These are phyloP conservation scores for Porites divaricata DNA, from an alignment of 92 coral and sea anemone genomes.

Conservation along the genomic window DNA sequence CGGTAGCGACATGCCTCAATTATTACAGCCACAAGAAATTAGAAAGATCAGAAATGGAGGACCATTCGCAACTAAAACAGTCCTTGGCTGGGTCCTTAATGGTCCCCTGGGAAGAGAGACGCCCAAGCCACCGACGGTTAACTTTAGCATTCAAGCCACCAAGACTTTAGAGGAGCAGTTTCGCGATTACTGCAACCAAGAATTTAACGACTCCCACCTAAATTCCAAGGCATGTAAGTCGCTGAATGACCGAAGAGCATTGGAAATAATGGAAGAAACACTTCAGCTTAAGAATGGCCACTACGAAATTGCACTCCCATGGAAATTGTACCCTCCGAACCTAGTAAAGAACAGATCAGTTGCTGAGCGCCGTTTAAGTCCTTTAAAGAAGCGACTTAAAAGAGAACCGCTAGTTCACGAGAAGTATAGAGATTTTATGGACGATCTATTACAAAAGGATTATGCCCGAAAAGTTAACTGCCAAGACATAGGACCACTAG, in stretches of 20 bases:
- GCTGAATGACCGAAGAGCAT: conserved; percentile 50
- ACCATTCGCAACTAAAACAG: conserved; percentile 51
- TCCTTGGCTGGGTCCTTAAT: conserved; percentile 54
- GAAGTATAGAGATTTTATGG: conserved; percentile 49
- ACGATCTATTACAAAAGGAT: conserved; percentile 31
- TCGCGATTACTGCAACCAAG: conserved; percentile 48
- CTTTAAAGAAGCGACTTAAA: conserved; percentile 42
- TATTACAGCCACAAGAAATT: conserved; percentile 45
- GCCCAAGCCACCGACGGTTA: conserved; percentile 1
- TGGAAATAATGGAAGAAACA: conserved; percentile 43
- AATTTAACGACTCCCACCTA: conserved; percentile 41
- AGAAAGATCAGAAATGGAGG: conserved; percentile 29
- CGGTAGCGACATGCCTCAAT: not conserved
- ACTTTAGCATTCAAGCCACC: conserved; percentile 12
- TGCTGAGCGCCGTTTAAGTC: conserved; percentile 45
- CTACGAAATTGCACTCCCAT: conserved; percentile 63
- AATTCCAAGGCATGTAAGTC: conserved; percentile 25
- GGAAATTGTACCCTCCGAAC: conserved; percentile 46
- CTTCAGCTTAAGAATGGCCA: conserved; percentile 29
- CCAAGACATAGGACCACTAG: not conserved
- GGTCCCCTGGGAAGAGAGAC: conserved; percentile 31
- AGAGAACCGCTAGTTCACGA: conserved; percentile 23
- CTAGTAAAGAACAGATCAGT: conserved; percentile 31
- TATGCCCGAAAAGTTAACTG: conserved; percentile 37
- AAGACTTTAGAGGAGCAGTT: conserved; percentile 32